Evolutionary conservation across 2,888 invertebrate species (phyloP).

Genomic region (Xestobium rufovillosum): DNA sequence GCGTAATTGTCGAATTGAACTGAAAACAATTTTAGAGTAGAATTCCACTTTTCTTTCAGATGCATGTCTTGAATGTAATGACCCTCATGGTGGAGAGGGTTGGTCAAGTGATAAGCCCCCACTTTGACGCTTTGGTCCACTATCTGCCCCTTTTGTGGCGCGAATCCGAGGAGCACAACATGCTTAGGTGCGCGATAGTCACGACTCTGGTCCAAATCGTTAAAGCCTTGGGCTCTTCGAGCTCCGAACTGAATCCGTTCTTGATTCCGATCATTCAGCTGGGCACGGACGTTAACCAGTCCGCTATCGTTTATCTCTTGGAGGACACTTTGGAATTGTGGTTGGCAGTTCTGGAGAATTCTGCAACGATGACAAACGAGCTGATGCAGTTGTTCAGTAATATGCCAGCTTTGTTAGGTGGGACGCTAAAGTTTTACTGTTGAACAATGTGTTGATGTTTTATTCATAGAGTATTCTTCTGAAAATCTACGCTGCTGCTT

Average conservation of each 20-base stretch:
- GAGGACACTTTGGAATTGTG: slow-evolving; percentile 91
- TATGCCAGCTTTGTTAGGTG: slow-evolving; percentile 66
- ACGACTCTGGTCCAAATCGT: slow-evolving; percentile 80
- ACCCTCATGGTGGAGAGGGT: slow-evolving; percentile 84
- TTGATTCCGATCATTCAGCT: slow-evolving; percentile 60
- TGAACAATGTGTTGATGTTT: not conserved
- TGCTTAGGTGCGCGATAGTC: slow-evolving; percentile 86
- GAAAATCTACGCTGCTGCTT: slow-evolving; percentile 75
- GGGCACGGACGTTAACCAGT: slow-evolving; percentile 71
- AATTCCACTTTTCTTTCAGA: slow-evolving; percentile 52
- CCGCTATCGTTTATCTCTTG: slow-evolving; percentile 79
- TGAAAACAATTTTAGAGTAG: no score
- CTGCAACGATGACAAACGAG: slow-evolving; percentile 56
- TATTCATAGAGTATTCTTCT: slow-evolving; percentile 61
- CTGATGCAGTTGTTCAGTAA: slow-evolving; percentile 68
- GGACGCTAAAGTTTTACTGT: slow-evolving; percentile 26
- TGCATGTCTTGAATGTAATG: slow-evolving; percentile 85
- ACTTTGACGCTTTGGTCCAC: slow-evolving; percentile 62
- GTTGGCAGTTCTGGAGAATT: slow-evolving; percentile 75
- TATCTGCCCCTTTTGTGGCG: slow-evolving; percentile 86
- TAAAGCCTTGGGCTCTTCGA: slow-evolving; percentile 59
- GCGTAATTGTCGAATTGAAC: no score
- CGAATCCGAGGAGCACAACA: slow-evolving; percentile 78
- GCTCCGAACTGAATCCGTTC: slow-evolving; percentile 52
- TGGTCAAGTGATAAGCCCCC: slow-evolving; percentile 64